Conservation (phyloP, 2,888 invertebrate species). For the Drosophila niveifrons region DNA sequence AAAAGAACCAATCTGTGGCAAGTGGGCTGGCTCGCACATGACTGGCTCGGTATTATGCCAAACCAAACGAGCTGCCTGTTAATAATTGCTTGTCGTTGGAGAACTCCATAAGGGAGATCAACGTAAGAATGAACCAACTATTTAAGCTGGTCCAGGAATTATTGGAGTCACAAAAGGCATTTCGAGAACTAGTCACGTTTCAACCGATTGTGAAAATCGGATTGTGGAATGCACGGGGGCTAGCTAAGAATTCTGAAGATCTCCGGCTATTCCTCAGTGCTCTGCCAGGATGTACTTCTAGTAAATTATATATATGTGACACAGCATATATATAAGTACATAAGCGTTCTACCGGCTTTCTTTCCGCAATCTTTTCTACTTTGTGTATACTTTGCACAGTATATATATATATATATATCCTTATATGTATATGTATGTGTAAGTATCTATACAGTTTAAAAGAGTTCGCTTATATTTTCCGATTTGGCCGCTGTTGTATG, state of each 20-base stretch:
- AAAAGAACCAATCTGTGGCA: constrained; percentile 20
- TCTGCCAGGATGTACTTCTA: too few species aligned
- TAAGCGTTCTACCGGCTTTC: too few species aligned
- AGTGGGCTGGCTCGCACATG: constrained; percentile 18
- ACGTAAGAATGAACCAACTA: constrained; percentile 30
- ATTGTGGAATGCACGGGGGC: constrained; percentile 27
- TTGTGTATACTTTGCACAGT: too few species aligned
- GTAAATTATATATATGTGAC: too few species aligned
- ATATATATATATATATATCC: too few species aligned
- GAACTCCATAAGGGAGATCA: constrained; percentile 22
- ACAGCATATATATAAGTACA: too few species aligned
- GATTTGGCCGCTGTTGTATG: too few species aligned
- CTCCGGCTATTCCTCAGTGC: constrained; percentile 22
- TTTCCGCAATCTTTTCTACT: too few species aligned
- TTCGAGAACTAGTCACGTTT: constrained; percentile 14
- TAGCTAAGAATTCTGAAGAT: constrained; percentile 15
- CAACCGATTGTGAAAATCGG: constrained; percentile 14
- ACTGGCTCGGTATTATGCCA: constrained; percentile 24
- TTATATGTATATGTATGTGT: too few species aligned
- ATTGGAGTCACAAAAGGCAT: constrained; percentile 15
- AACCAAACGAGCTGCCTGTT: constrained; percentile 9
- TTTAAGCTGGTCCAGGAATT: constrained; percentile 21
- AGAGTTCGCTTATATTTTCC: too few species aligned
- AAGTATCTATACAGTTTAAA: too few species aligned
- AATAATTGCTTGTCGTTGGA: constrained; percentile 4